Evolutionary conservation across 2,113 vertebrate species (phyloP).

Genomic region (Elgaria multicarinata): DNA sequence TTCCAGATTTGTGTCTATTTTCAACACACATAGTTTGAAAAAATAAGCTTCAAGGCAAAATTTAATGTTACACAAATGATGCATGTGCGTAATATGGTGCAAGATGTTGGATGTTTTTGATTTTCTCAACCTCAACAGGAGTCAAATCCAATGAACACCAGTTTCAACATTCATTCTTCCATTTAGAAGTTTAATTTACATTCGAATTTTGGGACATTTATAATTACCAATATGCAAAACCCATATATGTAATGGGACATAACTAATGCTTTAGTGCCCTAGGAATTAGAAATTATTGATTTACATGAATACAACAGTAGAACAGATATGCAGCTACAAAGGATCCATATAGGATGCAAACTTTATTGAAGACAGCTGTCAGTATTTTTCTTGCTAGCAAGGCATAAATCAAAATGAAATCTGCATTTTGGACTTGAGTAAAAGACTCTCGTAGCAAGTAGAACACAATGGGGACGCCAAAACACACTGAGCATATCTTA

Average conservation of each 20-base stretch:
- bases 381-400: not conserved
- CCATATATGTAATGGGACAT: not conserved
- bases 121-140: not conserved
- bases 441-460: not conserved
- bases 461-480: not conserved
- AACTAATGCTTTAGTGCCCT: not conserved
- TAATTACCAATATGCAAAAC: not conserved
- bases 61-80: not conserved
- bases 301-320: not conserved
- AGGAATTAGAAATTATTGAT: not conserved
- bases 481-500: not conserved
- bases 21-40: conserved; percentile 2
- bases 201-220: not conserved
- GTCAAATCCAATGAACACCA: not conserved
- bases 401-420: not conserved
- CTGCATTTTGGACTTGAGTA: not conserved
- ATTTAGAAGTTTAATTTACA: not conserved
- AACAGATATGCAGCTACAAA: not conserved
- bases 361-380: not conserved
- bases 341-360: not conserved
- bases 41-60: not conserved
- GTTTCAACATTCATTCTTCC: not conserved
- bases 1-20: conserved; percentile 8
- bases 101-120: not conserved
- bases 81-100: not conserved